Conservation (phyloP, 2,113 vertebrate species). For the Lontra canadensis region DNA sequence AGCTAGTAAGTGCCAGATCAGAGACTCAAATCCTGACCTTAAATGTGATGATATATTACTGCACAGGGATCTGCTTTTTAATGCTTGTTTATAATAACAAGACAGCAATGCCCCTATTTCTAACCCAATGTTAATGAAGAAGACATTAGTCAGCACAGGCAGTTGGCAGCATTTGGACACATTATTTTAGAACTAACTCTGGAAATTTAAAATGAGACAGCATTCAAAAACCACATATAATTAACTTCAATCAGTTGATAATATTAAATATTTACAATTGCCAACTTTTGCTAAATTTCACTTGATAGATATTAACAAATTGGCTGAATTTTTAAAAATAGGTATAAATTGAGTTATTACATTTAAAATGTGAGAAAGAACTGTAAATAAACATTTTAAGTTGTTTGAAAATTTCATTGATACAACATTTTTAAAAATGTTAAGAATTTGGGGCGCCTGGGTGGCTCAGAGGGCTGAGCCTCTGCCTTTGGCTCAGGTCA, state of each 20-base stretch:
- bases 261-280: not conserved
- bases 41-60: not conserved
- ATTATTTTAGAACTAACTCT: not conserved
- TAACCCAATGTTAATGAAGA: not conserved
- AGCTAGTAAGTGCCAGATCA: not conserved
- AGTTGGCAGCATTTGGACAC: not conserved
- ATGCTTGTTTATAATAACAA: not conserved
- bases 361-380: not conserved
- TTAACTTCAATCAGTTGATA: not conserved
- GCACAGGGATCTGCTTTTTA: not conserved
- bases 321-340: not conserved
- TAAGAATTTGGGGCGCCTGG: too few relatives aligned
- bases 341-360: not conserved
- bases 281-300: not conserved
- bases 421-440: not conserved
- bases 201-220: not conserved
- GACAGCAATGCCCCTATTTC: not conserved
- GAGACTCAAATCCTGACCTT: not conserved
- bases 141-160: not conserved
- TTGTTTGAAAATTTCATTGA: not conserved
- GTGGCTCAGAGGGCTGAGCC: too few relatives aligned
- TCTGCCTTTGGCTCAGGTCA: too few relatives aligned
- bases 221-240: not conserved
- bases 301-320: not conserved
- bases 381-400: not conserved